Evolutionary conservation across 1,140 invertebrate species (phyloP).

Genomic region (Macrobrachium nipponense): DNA sequence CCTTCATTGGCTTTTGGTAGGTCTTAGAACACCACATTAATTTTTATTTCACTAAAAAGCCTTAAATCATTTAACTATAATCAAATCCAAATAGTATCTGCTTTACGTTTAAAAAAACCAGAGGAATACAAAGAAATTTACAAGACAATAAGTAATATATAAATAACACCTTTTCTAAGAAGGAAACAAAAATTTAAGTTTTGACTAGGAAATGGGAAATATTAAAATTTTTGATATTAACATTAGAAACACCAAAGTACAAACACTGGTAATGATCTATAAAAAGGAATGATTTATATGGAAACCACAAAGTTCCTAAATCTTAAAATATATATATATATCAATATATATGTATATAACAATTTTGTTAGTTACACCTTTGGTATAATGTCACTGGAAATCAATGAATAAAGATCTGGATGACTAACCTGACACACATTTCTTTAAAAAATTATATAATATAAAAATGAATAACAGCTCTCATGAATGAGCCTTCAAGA

Average conservation of each 20-base stretch:
- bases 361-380: too few relatives aligned
- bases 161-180: background rate
- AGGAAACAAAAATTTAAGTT: background rate
- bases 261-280: background rate
- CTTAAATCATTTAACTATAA: background rate
- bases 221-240: background rate
- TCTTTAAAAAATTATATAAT: too few relatives aligned
- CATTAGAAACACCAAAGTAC: background rate
- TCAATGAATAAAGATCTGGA: too few relatives aligned
- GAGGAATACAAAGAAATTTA: background rate
- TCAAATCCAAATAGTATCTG: background rate
- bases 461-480: too few relatives aligned
- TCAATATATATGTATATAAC: background rate
- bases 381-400: too few relatives aligned
- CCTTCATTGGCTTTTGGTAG: background rate
- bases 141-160: background rate
- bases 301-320: slow-evolving; percentile 11
- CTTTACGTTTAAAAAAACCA: background rate
- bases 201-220: background rate
- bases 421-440: too few relatives aligned
- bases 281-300: background rate
- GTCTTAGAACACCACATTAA: background rate
- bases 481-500: too few relatives aligned
- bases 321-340: background rate
- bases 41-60: background rate